phyloP scores from a whole-genome alignment of 2,888 invertebrate species.

The Patella caerulea region DNA sequence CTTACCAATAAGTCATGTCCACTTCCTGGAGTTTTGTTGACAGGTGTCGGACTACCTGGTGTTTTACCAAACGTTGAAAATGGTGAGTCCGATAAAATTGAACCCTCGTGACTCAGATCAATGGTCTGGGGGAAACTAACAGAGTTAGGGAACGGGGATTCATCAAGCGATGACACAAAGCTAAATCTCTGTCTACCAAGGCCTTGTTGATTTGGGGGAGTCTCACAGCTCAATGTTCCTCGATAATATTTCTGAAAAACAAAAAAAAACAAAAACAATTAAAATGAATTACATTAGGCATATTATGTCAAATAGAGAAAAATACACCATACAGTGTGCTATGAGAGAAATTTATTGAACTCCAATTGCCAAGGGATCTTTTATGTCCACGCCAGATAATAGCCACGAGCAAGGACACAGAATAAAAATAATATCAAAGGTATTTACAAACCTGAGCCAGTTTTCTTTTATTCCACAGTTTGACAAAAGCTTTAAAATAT shows the following conservation, averaged over 20 bases:
- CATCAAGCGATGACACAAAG: slow-evolving; percentile 21
- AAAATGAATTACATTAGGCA: neutral
- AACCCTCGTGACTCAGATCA: slow-evolving; percentile 32
- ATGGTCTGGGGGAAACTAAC: slow-evolving; percentile 30
- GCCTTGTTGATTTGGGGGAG: slow-evolving; percentile 11
- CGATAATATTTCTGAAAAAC: slow-evolving; percentile 29
- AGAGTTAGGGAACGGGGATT: slow-evolving; percentile 25
- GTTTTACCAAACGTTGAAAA: slow-evolving; percentile 65
- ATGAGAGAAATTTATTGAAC: too few species aligned
- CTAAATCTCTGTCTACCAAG: slow-evolving; percentile 15
- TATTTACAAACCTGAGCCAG: slow-evolving; percentile 50
- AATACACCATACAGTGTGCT: too few species aligned
- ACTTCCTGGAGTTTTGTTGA: neutral
- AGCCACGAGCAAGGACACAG: neutral
- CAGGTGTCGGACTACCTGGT: slow-evolving; percentile 20
- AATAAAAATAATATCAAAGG: neutral
- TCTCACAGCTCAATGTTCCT: slow-evolving; percentile 13
- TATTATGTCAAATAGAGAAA: too few species aligned
- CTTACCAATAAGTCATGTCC: neutral
- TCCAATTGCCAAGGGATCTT: too few species aligned
- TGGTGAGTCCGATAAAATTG: slow-evolving; percentile 40
- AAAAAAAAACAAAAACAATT: neutral
- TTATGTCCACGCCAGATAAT: too few species aligned
- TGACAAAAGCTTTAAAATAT: slow-evolving; percentile 62
- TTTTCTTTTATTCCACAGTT: slow-evolving; percentile 63